Evolutionary conservation across 2,113 vertebrate genomes (phyloP).

Genomic region (Procavia capensis): DNA sequence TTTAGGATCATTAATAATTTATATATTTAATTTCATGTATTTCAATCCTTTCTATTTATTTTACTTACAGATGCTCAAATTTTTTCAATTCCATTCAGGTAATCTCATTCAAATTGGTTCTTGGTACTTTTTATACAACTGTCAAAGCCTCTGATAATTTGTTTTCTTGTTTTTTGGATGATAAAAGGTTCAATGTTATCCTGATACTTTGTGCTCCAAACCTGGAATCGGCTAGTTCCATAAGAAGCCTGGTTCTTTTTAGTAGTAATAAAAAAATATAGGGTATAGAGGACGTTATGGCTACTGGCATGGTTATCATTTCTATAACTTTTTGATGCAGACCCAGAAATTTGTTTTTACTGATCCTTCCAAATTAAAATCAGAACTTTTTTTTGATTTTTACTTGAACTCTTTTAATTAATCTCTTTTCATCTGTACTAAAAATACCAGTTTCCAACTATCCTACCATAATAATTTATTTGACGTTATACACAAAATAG

Average conservation of each 20-base stretch:
- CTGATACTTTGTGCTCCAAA: not conserved
- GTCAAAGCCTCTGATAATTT: not conserved
- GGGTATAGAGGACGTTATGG: not conserved
- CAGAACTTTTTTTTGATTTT: not conserved
- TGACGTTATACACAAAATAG: not conserved
- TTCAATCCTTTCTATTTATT: not conserved
- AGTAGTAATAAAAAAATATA: not conserved
- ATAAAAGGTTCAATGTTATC: not conserved
- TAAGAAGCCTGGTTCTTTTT: not conserved
- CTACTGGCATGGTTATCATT: not conserved
- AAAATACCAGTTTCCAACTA: not conserved
- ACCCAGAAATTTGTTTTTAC: not conserved
- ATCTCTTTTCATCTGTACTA: not conserved
- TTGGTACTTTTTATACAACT: not conserved
- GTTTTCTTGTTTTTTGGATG: not conserved
- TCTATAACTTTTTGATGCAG: not conserved
- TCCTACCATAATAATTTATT: not conserved
- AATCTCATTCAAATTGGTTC: not conserved
- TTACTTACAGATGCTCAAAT: not conserved
- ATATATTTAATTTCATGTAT: not conserved
- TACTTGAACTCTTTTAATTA: not conserved
- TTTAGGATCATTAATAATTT: slow-evolving; percentile 1
- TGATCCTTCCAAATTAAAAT: not conserved
- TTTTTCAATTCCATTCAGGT: not conserved
- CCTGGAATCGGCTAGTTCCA: not conserved